A percentile compares a stretch with the other conserved stretches of the same genome.
Conservation (phyloP, 92 coral and sea anemone species). For the Epizoanthus illoricatus region DNA sequence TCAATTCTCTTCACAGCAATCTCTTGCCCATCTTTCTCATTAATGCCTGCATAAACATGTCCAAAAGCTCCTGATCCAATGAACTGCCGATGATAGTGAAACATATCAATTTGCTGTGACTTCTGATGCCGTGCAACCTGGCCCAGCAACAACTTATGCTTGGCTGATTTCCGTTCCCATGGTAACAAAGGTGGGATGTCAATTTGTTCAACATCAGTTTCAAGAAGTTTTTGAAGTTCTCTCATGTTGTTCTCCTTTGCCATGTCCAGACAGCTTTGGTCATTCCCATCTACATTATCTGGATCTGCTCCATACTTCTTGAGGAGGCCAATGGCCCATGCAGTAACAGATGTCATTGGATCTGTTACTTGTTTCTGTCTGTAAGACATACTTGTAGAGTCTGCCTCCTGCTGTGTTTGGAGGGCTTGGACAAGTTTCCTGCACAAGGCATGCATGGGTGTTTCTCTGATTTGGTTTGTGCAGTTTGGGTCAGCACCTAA, state of each 20-base stretch:
- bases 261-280: neutral
- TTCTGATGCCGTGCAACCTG: neutral
- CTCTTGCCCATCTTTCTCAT: constrained; percentile 3
- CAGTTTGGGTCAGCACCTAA: constrained; percentile 2
- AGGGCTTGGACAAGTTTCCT: neutral
- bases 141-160: neutral
- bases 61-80: constrained; percentile 26
- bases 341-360: neutral
- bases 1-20: constrained; percentile 19
- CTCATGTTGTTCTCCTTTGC: neutral
- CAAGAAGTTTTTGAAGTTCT: neutral
- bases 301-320: constrained; percentile 11
- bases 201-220: neutral
- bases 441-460: neutral
- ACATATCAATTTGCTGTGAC: neutral
- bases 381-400: neutral
- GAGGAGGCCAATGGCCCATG: neutral
- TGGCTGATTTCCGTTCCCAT: constrained; percentile 9
- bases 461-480: neutral
- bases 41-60: constrained; percentile 27
- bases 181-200: constrained; percentile 1
- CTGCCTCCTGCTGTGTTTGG: neutral
- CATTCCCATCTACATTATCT: neutral
- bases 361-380: neutral
- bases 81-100: neutral